phyloP scores from a whole-genome alignment of 2,113 vertebrate genomes.

The Acanthisitta chloris region DNA sequence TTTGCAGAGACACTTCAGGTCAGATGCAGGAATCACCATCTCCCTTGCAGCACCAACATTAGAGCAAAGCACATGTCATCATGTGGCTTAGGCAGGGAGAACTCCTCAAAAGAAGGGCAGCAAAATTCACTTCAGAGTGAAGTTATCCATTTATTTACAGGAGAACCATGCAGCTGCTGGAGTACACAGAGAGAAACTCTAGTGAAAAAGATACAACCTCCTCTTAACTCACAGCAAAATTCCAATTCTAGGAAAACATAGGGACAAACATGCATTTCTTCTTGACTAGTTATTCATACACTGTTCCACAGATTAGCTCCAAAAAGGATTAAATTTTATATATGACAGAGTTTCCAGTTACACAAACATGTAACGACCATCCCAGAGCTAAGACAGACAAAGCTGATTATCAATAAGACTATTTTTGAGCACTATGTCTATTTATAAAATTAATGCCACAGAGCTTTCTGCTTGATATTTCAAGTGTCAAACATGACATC shows the following conservation, averaged over 20 bases:
- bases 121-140: background rate
- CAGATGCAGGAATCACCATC: background rate
- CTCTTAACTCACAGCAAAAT: background rate
- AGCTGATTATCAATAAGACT: conserved; percentile 49
- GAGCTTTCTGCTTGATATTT: conserved; percentile 22
- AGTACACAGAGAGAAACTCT: background rate
- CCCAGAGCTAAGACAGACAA: conserved; percentile 36
- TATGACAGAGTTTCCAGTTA: background rate
- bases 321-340: background rate
- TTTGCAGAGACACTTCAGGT: background rate
- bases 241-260: background rate
- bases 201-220: background rate
- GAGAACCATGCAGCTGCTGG: background rate
- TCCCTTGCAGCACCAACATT: background rate
- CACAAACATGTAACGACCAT: background rate
- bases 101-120: background rate
- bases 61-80: background rate
- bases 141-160: background rate
- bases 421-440: conserved; percentile 37
- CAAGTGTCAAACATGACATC: background rate
- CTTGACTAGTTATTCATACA: background rate
- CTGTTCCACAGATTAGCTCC: background rate
- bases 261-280: background rate
- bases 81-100: background rate
- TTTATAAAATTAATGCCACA: conserved; percentile 47